A percentile compares a stretch with the other conserved stretches of the same genome.
These are phyloP conservation scores for Ochropleura plecta DNA, from an alignment of 2,888 invertebrate species.

Conservation along the genomic window DNA sequence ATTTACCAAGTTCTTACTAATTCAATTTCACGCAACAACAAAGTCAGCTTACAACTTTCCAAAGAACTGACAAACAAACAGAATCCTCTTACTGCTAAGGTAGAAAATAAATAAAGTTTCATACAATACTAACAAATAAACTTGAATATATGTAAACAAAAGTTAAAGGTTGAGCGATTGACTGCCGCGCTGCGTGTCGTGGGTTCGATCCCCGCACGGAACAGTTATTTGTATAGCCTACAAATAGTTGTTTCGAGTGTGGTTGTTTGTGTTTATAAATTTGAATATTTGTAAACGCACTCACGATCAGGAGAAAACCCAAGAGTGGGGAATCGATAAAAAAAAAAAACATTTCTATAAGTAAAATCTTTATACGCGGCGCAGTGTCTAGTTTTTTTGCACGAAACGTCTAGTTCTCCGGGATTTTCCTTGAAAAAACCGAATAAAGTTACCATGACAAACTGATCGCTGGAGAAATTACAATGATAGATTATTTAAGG, in stretches of 20 bases:
- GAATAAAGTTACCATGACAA: slow-evolving; percentile 50
- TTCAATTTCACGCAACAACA: not conserved
- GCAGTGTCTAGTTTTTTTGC: slow-evolving; percentile 46
- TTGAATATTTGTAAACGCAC: too few species aligned
- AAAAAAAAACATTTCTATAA: slow-evolving; percentile 39
- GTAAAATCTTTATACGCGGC: slow-evolving; percentile 39
- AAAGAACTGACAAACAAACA: not conserved
- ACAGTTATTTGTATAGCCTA: too few species aligned
- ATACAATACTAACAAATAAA: slow-evolving; percentile 3
- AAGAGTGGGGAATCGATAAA: not conserved
- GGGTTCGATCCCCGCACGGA: too few species aligned
- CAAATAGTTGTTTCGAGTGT: too few species aligned
- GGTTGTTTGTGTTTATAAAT: too few species aligned
- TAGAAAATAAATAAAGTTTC: slow-evolving; percentile 18
- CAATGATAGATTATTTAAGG: slow-evolving; percentile 64
- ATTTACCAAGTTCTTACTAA: not conserved
- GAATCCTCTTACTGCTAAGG: not conserved
- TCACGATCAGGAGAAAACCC: too few species aligned
- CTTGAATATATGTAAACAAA: slow-evolving; percentile 35
- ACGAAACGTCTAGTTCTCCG: slow-evolving; percentile 34
- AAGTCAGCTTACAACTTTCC: not conserved
- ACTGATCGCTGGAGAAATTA: slow-evolving; percentile 65
- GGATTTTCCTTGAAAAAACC: slow-evolving; percentile 55
- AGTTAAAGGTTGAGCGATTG: not conserved
- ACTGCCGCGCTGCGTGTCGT: too few species aligned